Evolutionary conservation across 2,797 vertebrate genomes (phyloP).

Genomic region (Sebastes kiyomatsui): DNA sequence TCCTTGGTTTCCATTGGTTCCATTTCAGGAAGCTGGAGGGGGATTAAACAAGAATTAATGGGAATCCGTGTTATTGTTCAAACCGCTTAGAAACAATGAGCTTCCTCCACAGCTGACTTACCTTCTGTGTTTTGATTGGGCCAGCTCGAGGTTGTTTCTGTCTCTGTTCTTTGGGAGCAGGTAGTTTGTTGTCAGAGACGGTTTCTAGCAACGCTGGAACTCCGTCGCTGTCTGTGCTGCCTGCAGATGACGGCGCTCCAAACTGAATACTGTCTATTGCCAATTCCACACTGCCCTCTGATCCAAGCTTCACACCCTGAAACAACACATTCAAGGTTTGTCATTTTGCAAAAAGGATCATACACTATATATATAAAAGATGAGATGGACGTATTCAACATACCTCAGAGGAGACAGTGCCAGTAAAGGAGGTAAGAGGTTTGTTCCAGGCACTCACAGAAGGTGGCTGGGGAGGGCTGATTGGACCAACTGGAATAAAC

Average conservation of each 20-base stretch:
- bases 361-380: neutral
- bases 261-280: conserved; percentile 97
- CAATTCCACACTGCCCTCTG: conserved; percentile 88
- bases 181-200: conserved; percentile 87
- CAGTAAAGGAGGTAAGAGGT: conserved; percentile 95
- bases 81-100: neutral
- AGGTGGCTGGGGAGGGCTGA: conserved; percentile 95
- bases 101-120: conserved; percentile 52
- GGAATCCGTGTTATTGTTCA: neutral
- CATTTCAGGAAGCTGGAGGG: conserved; percentile 90
- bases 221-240: conserved; percentile 93
- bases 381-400: neutral
- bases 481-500: conserved; percentile 90
- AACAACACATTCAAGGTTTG: neutral
- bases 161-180: conserved; percentile 97
- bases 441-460: conserved; percentile 99
- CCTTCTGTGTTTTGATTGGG: conserved; percentile 98
- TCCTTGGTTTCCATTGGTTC: conserved; percentile 94
- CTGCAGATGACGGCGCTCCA: conserved; percentile 94
- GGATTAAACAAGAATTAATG: neutral
- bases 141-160: conserved; percentile 96
- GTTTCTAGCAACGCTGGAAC: conserved; percentile 89
- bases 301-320: conserved; percentile 87
- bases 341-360: neutral
- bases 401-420: conserved; percentile 90